Evolutionary conservation across 1,140 invertebrate genomes (phyloP), one percentile per base, ranked within the genome.

Genomic region (Penaeus indicus): DNA sequence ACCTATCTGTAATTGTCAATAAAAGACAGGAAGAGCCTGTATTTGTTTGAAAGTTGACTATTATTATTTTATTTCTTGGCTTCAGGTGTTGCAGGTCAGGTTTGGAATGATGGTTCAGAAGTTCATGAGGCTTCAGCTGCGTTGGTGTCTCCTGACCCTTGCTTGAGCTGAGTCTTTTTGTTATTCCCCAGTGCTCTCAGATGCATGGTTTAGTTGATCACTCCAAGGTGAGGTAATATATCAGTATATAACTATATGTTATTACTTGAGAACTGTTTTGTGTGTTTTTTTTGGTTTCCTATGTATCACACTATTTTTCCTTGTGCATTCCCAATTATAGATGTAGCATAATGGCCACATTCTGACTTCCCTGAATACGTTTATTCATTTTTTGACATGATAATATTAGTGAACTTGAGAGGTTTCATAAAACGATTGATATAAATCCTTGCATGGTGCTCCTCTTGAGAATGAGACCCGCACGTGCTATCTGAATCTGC

Each of bases 81-180:
- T 83, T 22, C 89, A 91, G 95, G 93, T 95, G 27, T 91, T 95
- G 18, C 94, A 79, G 95, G 2, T 94, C 94, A 92, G 95, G 95
- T 11, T 93, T 94, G n/a, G 11, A 94, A 94, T 90, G 95, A 95
- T 93, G 95, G 95, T 16, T 93, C 93, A 64, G 95, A 95, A 92
- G 93, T 95, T 64, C 93, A 94, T 84, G 95, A 95, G 92, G 94
- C 94, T 61, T 92, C 94, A 22, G 94, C 94, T 1, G 90, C 93
- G 32, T 90, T 95, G 21, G 93, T 94, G 54, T 94, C 95, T 90
- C n/a, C 91, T 95, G 54, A 94, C 93, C 83, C 92, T 94, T 87
- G 93, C 92, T 27, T 92, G 92, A 60, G 93, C 94, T 54, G 92
- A 93, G 93, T 94, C 3, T n/a, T 80, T 92, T n/a, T 94, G 94